Evolutionary conservation across 2,113 vertebrate genomes (phyloP).

Genomic region (Corvus hawaiiensis): DNA sequence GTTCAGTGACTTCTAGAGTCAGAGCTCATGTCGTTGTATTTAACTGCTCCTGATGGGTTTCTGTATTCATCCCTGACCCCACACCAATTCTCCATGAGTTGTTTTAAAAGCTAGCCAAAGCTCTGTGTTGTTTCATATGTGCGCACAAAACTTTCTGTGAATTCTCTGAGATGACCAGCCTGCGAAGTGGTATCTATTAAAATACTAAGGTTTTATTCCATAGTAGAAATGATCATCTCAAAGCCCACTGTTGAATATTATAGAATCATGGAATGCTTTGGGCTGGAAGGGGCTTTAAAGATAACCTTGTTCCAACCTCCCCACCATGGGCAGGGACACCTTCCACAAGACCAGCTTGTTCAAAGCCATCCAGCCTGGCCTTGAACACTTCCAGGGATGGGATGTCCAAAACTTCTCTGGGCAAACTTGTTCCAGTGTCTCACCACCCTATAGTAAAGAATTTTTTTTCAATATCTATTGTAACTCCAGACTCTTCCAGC

Average conservation of each 20-base stretch:
- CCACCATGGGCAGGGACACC: not conserved
- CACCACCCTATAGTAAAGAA: too few species aligned
- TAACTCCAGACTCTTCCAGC: not conserved
- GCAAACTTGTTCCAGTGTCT: not conserved
- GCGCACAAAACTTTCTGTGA: not conserved
- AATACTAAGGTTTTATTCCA: not conserved
- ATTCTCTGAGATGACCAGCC: not conserved
- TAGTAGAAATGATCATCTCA: not conserved
- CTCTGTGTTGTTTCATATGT: not conserved
- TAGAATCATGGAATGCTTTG: not conserved
- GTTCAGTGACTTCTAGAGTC: not conserved
- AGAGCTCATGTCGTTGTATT: not conserved
- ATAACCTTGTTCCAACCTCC: not conserved
- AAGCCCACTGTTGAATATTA: not conserved
- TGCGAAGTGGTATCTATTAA: rapidly evolving
- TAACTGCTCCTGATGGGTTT: not conserved
- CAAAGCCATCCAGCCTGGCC: not conserved
- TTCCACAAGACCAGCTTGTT: not conserved
- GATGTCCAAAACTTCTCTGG: not conserved
- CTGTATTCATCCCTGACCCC: not conserved
- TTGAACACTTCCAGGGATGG: not conserved
- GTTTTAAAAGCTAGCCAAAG: not conserved
- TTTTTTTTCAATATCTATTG: not conserved
- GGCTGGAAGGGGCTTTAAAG: not conserved
- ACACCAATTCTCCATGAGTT: rapidly evolving